These are phyloP conservation scores for Eupithecia vulgata DNA, from an alignment of 2,888 invertebrate species.

Conservation along the genomic window DNA sequence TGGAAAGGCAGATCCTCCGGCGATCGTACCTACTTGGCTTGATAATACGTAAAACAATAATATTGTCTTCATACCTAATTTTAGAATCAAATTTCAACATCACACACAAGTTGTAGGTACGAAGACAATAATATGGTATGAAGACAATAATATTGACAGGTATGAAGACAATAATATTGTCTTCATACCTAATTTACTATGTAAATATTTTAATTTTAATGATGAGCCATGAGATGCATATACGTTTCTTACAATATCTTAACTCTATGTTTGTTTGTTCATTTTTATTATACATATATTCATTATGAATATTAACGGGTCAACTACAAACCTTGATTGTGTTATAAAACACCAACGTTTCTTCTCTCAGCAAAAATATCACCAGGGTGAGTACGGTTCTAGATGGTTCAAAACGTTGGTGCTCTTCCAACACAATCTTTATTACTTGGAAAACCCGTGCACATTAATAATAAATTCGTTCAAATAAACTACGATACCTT, in stretches of 20 bases:
- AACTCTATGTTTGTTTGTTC: not conserved
- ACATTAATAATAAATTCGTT: not conserved
- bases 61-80: too few relatives aligned
- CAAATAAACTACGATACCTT: not conserved
- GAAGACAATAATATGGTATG: too few relatives aligned
- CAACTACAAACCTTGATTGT: not conserved
- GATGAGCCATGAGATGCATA: not conserved
- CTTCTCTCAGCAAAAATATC: not conserved
- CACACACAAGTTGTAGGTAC: too few relatives aligned
- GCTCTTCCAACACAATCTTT: not conserved
- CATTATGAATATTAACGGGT: not conserved
- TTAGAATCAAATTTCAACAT: too few relatives aligned
- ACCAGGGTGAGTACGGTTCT: not conserved
- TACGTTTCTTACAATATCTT: not conserved
- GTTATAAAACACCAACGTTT: not conserved
- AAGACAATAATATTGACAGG: too few relatives aligned
- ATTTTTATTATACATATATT: not conserved
- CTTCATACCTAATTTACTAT: too few relatives aligned
- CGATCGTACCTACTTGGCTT: too few relatives aligned
- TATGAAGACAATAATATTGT: not conserved
- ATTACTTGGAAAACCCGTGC: too few relatives aligned
- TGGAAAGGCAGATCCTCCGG: too few relatives aligned
- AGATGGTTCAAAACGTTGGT: not conserved
- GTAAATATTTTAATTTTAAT: not conserved
- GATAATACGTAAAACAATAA: too few relatives aligned